These are phyloP conservation scores for Coptodon rendalli DNA, from an alignment of 2,113 vertebrate species.

Conservation along the genomic window DNA sequence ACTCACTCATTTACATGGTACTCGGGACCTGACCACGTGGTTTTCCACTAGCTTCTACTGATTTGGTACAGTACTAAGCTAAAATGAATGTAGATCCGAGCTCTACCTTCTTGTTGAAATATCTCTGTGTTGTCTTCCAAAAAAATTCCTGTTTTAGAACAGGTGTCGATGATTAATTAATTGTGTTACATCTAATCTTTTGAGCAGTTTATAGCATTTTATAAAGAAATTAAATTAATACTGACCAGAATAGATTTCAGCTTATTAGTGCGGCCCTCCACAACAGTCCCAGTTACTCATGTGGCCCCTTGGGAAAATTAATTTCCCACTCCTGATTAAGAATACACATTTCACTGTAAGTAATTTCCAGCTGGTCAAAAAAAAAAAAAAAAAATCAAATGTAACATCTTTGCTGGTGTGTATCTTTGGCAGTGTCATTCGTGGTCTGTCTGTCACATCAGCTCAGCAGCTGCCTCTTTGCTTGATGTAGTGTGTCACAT, in stretches of 20 bases:
- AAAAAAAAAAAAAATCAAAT: not conserved
- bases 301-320: not conserved
- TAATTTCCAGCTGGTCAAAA: not conserved
- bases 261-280: not conserved
- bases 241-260: not conserved
- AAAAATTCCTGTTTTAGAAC: not conserved
- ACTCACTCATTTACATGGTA: not conserved
- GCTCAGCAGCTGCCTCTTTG: constrained; percentile 3
- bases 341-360: not conserved
- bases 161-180: not conserved
- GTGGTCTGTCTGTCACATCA: constrained; percentile 7
- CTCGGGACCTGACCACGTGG: not conserved
- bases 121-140: not conserved
- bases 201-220: not conserved
- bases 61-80: not conserved
- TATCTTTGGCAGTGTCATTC: not conserved
- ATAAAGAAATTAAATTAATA: not conserved
- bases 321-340: not conserved
- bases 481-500: constrained; percentile 19
- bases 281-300: not conserved
- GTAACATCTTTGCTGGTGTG: not conserved
- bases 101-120: not conserved
- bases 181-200: not conserved
- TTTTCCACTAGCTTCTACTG: not conserved
- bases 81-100: not conserved